These are phyloP conservation scores for Tetheella fluctuosa DNA, from an alignment of 2,888 invertebrate species.

Conservation along the genomic window DNA sequence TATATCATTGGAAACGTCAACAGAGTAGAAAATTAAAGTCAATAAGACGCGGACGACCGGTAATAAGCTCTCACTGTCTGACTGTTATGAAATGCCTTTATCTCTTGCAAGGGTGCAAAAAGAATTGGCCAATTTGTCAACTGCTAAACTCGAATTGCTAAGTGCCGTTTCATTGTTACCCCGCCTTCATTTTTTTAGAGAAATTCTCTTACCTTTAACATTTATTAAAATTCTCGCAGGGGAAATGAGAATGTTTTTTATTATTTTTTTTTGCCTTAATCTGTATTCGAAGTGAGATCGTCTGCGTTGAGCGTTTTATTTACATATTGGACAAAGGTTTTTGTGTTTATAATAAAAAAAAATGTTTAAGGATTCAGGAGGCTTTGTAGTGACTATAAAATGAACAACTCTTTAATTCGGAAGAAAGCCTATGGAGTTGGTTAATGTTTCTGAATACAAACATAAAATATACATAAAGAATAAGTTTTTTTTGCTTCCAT, in stretches of 20 bases:
- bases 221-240: constrained; percentile 50
- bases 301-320: constrained; percentile 35
- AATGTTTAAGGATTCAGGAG: neutral
- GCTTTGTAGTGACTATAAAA: neutral
- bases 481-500: no score
- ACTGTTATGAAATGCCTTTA: constrained; percentile 70
- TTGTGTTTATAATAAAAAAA: constrained; percentile 14
- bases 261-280: constrained; percentile 36
- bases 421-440: no score
- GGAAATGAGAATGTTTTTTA: constrained; percentile 36
- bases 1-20: constrained; percentile 82
- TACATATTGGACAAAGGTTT: constrained; percentile 23
- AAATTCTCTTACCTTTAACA: constrained; percentile 44
- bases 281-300: constrained; percentile 33
- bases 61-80: constrained; percentile 66
- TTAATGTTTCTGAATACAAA: neutral
- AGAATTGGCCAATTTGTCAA: constrained; percentile 80
- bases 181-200: constrained; percentile 52
- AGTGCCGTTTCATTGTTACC: constrained; percentile 72
- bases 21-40: constrained; percentile 82
- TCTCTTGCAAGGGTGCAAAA: constrained; percentile 60
- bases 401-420: neutral
- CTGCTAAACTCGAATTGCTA: constrained; percentile 59
- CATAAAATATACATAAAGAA: no score
- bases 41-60: constrained; percentile 67